Evolutionary conservation across 2,888 invertebrate species (phyloP).

Genomic region (Ptychoptera contaminata): DNA sequence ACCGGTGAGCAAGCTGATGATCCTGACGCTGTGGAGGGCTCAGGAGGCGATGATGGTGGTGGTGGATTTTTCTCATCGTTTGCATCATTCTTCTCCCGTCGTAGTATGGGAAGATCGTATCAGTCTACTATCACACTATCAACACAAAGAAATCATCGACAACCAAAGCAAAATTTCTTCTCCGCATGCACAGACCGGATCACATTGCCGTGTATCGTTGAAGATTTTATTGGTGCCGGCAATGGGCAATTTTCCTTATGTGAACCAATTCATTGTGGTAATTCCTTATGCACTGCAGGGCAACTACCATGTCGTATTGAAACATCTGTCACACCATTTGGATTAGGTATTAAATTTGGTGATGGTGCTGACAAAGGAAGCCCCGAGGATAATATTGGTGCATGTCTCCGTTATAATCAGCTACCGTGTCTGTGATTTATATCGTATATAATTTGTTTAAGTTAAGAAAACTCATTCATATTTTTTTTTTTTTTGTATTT

Average conservation of each 20-base stretch:
- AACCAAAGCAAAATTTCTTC: conserved; percentile 19
- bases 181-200: conserved; percentile 50
- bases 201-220: conserved; percentile 69
- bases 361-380: conserved; percentile 45
- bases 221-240: conserved; percentile 57
- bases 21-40: conserved; percentile 35
- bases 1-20: conserved; percentile 15
- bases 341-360: conserved; percentile 63
- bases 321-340: conserved; percentile 60
- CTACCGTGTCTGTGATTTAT: conserved; percentile 39
- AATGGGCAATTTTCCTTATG: conserved; percentile 42
- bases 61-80: conserved; percentile 7
- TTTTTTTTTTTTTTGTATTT: too few species aligned
- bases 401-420: conserved; percentile 60
- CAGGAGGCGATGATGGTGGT: conserved; percentile 33
- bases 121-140: not conserved
- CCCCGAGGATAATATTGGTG: conserved; percentile 69
- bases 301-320: conserved; percentile 42
- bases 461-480: too few species aligned
- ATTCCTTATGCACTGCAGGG: conserved; percentile 45
- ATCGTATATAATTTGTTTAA: too few species aligned
- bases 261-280: conserved; percentile 65
- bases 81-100: conserved; percentile 6
- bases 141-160: conserved; percentile 9
- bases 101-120: not conserved